phyloP scores from a whole-genome alignment of 1,140 invertebrate genomes.

The Stenopsyche tienmushanensis region DNA sequence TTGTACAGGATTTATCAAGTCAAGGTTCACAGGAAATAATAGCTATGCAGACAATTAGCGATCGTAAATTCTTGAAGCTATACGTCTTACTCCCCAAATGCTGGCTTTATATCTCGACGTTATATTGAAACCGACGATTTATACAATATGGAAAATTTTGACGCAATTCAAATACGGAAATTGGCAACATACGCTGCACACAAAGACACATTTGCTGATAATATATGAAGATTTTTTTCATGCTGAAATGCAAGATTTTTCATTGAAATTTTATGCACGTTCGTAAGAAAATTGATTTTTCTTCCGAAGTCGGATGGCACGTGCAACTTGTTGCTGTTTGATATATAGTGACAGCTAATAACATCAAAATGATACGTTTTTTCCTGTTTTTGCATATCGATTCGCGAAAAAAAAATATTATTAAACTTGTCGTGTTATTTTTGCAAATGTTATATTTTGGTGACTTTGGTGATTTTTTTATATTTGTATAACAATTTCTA shows the following conservation, averaged over 20 bases:
- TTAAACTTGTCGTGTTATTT: no score
- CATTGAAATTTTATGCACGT: conserved; percentile 6
- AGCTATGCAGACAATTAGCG: conserved; percentile 4
- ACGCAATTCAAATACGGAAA: background rate
- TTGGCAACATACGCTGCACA: no score
- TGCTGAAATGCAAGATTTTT: no score
- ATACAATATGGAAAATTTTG: background rate
- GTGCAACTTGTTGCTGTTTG: conserved; percentile 11
- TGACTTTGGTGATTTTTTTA: no score
- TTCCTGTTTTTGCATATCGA: no score
- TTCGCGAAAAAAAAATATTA: no score
- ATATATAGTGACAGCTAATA: conserved; percentile 6
- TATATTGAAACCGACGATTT: background rate
- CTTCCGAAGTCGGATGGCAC: conserved; percentile 5
- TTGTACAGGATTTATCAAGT: conserved; percentile 33
- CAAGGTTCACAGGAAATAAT: conserved; percentile 15
- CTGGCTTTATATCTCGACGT: no score
- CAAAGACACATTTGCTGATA: background rate
- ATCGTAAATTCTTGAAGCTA: background rate
- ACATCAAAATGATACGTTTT: no score
- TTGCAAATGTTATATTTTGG: no score
- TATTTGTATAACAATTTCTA: no score
- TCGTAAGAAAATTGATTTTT: conserved; percentile 14
- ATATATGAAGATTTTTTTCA: background rate
- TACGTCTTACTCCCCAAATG: no score